Evolutionary conservation across 2,113 vertebrate species (phyloP).

Genomic region (Chrysemys picta): DNA sequence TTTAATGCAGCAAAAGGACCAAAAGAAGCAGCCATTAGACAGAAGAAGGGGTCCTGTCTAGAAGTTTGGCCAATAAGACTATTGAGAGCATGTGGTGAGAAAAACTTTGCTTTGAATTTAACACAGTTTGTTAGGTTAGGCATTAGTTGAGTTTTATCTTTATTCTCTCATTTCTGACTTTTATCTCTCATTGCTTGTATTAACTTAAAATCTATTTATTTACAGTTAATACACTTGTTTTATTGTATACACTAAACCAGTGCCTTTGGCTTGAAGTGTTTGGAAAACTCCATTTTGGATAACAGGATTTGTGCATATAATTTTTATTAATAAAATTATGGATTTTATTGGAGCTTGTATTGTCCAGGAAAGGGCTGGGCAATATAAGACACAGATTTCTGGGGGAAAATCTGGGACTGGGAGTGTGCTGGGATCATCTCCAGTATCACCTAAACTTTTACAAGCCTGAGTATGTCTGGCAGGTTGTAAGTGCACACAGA

Average conservation of each 20-base stretch:
- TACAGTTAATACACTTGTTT: neutral
- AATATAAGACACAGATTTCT: neutral
- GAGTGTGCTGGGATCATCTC: neutral
- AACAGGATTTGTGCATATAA: neutral
- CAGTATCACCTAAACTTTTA: neutral
- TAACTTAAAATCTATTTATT: neutral
- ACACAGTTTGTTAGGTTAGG: no score
- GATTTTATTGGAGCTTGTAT: neutral
- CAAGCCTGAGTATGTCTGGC: neutral
- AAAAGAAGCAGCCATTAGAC: neutral
- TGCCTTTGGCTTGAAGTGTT: neutral
- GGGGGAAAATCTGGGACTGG: neutral
- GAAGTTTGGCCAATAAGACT: no score
- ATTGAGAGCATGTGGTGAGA: no score
- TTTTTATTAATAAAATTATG: neutral
- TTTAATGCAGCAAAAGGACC: no score
- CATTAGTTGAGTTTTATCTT: neutral
- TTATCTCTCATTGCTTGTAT: neutral
- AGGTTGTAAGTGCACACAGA: neutral
- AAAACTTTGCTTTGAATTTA: no score
- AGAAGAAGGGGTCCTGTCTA: no score
- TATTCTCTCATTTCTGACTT: neutral
- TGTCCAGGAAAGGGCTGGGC: neutral
- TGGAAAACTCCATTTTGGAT: neutral
- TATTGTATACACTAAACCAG: neutral